A percentile compares a stretch with the other conserved stretches of the same genome.
These are phyloP conservation scores for Stigmatopora nigra DNA, from an alignment of 2,113 vertebrate genomes.

Conservation along the genomic window DNA sequence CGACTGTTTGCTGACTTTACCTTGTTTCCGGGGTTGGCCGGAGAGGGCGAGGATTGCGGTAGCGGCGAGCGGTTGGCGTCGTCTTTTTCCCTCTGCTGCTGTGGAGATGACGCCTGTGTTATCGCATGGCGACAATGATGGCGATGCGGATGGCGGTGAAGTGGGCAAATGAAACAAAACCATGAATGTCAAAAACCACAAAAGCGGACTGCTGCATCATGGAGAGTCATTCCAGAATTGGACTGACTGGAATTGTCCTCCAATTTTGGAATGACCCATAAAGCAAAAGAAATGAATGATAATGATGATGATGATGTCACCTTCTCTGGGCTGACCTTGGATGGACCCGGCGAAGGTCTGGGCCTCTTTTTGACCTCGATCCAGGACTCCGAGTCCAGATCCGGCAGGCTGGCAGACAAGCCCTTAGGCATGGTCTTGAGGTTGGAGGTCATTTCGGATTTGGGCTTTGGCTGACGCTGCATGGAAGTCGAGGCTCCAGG, in stretches of 20 bases:
- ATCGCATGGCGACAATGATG: constrained; percentile 16
- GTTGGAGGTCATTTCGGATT: constrained; percentile 79
- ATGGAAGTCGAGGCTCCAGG: constrained; percentile 69
- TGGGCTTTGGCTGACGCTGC: constrained; percentile 67
- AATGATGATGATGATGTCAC: constrained; percentile 9
- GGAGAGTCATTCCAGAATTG: neutral
- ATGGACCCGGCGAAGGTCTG: constrained; percentile 82
- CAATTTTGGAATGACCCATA: too few species aligned
- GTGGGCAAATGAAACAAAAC: neutral
- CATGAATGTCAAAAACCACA: neutral
- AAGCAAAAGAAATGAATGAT: too few species aligned
- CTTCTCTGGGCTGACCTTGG: constrained; percentile 71
- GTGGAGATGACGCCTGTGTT: constrained; percentile 49
- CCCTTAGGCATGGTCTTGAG: constrained; percentile 96
- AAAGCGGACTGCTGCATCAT: neutral
- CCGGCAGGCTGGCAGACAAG: constrained; percentile 89
- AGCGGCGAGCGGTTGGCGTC: constrained; percentile 47
- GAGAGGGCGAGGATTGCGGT: constrained; percentile 42
- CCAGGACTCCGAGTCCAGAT: constrained; percentile 94
- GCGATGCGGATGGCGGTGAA: neutral
- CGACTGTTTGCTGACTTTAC: constrained; percentile 14
- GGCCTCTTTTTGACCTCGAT: constrained; percentile 98
- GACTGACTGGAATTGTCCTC: too few species aligned
- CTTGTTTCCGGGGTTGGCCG: constrained; percentile 39
- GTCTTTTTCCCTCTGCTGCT: constrained; percentile 72